Base-by-base conservation (phyloP, 1,140 invertebrate species). In the Macrosteles quadrilineatus region DNA sequence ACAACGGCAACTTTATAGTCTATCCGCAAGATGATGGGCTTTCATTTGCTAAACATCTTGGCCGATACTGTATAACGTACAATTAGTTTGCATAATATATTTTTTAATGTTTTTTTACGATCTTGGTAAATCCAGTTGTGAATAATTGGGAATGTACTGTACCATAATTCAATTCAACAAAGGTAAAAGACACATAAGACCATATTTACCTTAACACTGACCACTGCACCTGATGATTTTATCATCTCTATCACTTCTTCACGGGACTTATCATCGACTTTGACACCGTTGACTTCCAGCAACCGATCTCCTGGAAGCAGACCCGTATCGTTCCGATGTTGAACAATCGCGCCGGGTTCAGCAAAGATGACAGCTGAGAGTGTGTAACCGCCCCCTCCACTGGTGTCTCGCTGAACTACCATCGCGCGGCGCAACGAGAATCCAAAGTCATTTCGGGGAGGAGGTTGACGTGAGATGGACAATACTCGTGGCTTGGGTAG, bases 181-280 rank as follows among this genome's bases (percentile, higher is more conserved):
- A n/a, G n/a, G n/a, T n/a, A n/a, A n/a, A n/a, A n/a, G n/a, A n/a
- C n/a, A n/a, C n/a, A n/a, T n/a, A n/a, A n/a, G n/a, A n/a, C n/a
- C n/a, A n/a, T n/a, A 77, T 82, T 81, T 76, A 97, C 95, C 88
- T 94, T 93, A 31, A 98, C 87, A 47, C 85, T 90, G 65, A 98
- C 91, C 73, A 84, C 87, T 75, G 91, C 90, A 21, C 89, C 89
- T 45, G 93, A 95, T 57, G 90, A 89, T 72, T 92, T 91, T 74
- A 98, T 97, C 74, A 97, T 85, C 78, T 97, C 94, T 73, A 97
- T 96, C 69, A 98, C 93, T 76, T 97, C 93, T 78, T 98, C 96
- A 31, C 95, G 85, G 19, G 87, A 88, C 78, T 91, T 90, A 50
- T 91, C 90, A 77, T 95, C 92, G 0, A 98, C 94, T 69, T 88